A percentile compares a stretch with the other conserved stretches of the same genome.
Evolutionary conservation across 2,888 invertebrate species (phyloP).

Genomic region (Carpatolechia fugitivella): DNA sequence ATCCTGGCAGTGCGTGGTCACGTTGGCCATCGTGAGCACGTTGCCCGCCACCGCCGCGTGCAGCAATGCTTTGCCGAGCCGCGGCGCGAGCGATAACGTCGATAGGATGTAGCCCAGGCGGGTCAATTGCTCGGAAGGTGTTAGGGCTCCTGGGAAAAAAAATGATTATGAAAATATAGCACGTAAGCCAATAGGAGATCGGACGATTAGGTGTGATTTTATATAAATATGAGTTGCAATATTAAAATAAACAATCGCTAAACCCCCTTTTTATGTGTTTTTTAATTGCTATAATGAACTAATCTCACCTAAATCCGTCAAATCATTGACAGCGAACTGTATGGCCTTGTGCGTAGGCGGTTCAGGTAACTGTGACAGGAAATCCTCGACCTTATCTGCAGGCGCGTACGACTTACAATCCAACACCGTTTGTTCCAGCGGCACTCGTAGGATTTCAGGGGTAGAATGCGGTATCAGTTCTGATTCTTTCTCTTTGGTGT

Average conservation of each 20-base stretch:
- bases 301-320: constrained; percentile 75
- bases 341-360: constrained; percentile 78
- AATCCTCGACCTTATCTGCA: constrained; percentile 76
- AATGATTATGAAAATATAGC: too few relatives aligned
- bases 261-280: too few relatives aligned
- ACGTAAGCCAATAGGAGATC: too few relatives aligned
- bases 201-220: too few relatives aligned
- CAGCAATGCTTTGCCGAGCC: constrained; percentile 80
- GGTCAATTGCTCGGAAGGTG: constrained; percentile 65
- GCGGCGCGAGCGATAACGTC: constrained; percentile 79
- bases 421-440: constrained; percentile 79
- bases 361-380: constrained; percentile 81
- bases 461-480: constrained; percentile 72
- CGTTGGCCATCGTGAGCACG: constrained; percentile 53
- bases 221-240: too few relatives aligned
- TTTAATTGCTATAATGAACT: too few relatives aligned
- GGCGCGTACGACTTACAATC: constrained; percentile 81
- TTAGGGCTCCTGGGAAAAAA: not conserved
- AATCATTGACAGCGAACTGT: constrained; percentile 77
- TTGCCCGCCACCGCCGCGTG: constrained; percentile 76
- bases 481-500: constrained; percentile 69
- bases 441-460: constrained; percentile 79
- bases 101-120: constrained; percentile 79
- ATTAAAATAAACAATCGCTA: too few relatives aligned
- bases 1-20: constrained; percentile 50